These are phyloP conservation scores for Microcebus murinus DNA, from an alignment of 2,113 vertebrate genomes.

Conservation along the genomic window DNA sequence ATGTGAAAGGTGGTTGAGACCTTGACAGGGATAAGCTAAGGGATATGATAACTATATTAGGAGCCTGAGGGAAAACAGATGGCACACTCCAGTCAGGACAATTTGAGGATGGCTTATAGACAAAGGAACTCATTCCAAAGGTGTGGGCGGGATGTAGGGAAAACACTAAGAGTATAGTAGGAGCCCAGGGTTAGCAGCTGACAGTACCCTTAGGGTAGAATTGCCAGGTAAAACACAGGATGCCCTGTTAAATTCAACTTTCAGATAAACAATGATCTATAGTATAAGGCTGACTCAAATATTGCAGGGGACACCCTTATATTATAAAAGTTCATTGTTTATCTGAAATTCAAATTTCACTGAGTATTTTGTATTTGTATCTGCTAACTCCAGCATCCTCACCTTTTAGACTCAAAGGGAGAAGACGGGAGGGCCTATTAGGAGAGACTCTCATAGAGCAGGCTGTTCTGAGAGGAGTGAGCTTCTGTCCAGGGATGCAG, in stretches of 20 bases:
- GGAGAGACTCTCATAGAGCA: neutral
- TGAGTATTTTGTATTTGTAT: neutral
- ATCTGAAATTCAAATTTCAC: neutral
- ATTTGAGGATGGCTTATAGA: conserved; percentile 42
- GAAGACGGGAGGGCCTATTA: neutral
- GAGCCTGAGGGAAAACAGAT: conserved; percentile 63
- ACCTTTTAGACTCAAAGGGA: conserved; percentile 5
- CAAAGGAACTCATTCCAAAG: conserved; percentile 20
- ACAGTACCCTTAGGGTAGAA: neutral
- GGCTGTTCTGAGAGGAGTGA: neutral
- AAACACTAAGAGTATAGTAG: neutral
- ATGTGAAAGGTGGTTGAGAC: neutral
- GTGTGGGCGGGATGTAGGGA: neutral
- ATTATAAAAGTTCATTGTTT: conserved; percentile 2
- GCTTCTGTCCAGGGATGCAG: neutral
- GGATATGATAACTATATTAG: neutral
- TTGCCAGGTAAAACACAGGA: neutral
- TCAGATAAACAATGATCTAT: conserved; percentile 14
- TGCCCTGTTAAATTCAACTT: neutral
- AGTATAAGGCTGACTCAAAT: conserved; percentile 1
- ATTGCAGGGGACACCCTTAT: neutral
- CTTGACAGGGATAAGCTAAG: conserved; percentile 36
- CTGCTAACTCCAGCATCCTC: conserved; percentile 17
- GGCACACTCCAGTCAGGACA: neutral
- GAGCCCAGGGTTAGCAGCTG: neutral